Base-by-base conservation (phyloP, 2,797 vertebrate species). In the Huso huso region DNA sequence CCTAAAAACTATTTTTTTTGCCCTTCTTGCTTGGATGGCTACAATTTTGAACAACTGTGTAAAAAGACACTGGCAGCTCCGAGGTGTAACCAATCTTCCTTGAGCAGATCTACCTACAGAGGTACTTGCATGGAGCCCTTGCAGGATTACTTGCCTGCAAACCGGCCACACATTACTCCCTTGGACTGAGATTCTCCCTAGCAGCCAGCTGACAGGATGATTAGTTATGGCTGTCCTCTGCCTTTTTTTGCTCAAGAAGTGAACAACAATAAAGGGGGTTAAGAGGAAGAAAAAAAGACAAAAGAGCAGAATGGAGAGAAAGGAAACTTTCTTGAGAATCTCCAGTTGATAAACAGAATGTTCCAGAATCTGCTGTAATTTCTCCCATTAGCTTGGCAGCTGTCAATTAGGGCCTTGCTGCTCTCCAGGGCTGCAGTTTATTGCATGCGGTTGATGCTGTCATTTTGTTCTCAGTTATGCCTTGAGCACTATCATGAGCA, bases 371-470 rank as follows among this genome's bases (percentile, higher is more conserved):
- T 87, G 92, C 91, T 86, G 88, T 92, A 86, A 93, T 89, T 83
- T 88, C 88, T 91, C 90, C 93, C 89, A 91, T 96, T 93, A 94
- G 91, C 88, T 90, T 94, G 94, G 95, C 94, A 96, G 88, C 94
- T 95, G 94, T 93, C 94, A 94, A 94, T 93, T 93, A 95, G 91
- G 89, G 90, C 89, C 91, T 91, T 92, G 91, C 88, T 92, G 91
- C 90, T 94, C 92, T 92, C 91, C 86, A 91, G 89, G 91, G 83
- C 91, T 93, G 90, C 88, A 92, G 93, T 94, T 94, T 96, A 94
- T 94, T 93, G 92, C 90, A 88, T 91, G 88, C 87, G 69, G 93
- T 93, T 93, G 93, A 93, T 92, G 93, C 93, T 95, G 94, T 95
- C 94, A 94, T 95, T 95, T 93, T 83, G 90, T 92, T 94, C 91